Evolutionary conservation across 2,888 invertebrate species (phyloP).

Genomic region (Limnephilus rhombicus): DNA sequence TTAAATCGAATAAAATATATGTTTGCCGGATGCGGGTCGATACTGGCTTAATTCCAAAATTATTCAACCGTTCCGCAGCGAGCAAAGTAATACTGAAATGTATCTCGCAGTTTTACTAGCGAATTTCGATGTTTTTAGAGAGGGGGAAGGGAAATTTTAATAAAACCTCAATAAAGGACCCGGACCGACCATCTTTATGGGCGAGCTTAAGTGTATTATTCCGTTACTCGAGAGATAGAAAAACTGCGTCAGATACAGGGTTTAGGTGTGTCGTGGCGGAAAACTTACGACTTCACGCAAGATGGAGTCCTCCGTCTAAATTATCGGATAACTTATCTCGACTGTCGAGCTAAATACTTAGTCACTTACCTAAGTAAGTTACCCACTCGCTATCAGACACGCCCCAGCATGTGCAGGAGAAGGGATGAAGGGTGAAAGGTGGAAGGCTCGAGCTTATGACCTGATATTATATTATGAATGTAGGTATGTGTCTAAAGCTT

Average conservation of each 20-base stretch:
- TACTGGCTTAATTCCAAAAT: conserved; percentile 38
- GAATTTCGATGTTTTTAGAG: background rate
- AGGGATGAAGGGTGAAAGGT: background rate
- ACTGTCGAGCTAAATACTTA: conserved; percentile 28
- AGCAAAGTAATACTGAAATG: background rate
- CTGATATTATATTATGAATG: background rate
- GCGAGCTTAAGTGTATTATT: conserved; percentile 45
- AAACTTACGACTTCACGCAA: conserved; percentile 55
- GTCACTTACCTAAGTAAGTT: conserved; percentile 20
- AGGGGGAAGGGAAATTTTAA: background rate
- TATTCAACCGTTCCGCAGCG: conserved; percentile 28
- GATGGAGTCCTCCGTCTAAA: conserved; percentile 51
- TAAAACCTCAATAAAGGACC: conserved; percentile 40
- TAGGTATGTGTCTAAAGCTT: background rate
- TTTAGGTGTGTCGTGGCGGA: conserved; percentile 51
- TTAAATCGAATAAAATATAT: conserved; percentile 2
- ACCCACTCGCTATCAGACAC: background rate
- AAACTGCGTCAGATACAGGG: conserved; percentile 53
- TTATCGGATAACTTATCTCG: conserved; percentile 44
- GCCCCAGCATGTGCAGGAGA: background rate
- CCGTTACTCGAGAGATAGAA: conserved; percentile 27
- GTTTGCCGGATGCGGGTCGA: background rate
- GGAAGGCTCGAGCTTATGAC: background rate
- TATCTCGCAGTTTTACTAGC: conserved; percentile 45
- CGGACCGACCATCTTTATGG: conserved; percentile 25